Conservation (phyloP, 1,140 invertebrate genomes). For the Zophobas atratus region DNA sequence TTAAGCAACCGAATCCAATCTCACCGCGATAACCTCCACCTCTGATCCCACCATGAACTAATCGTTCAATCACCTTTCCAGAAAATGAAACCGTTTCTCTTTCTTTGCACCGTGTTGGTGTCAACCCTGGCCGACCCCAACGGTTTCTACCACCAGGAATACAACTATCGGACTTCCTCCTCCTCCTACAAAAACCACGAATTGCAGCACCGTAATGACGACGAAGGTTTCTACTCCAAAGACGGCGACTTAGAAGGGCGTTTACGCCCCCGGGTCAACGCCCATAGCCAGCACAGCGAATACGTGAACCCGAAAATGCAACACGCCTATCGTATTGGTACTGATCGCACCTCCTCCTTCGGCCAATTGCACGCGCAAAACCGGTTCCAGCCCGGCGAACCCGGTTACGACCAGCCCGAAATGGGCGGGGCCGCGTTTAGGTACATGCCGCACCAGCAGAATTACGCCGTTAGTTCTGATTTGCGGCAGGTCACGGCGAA, state of each 20-base stretch:
- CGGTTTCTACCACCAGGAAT: slow-evolving; percentile 65
- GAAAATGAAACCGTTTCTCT: slow-evolving; percentile 4
- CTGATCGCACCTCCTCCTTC: slow-evolving; percentile 13
- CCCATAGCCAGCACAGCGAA: slow-evolving; percentile 64
- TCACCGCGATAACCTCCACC: not conserved
- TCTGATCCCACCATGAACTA: not conserved
- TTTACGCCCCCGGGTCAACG: slow-evolving; percentile 60
- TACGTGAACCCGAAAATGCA: slow-evolving; percentile 63
- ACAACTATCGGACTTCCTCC: slow-evolving; percentile 64
- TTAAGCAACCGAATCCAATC: too few species aligned
- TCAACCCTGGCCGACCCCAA: slow-evolving; percentile 54
- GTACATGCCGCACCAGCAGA: not conserved
- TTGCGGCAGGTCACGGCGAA: slow-evolving; percentile 51
- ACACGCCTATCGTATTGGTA: slow-evolving; percentile 12
- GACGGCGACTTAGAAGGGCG: slow-evolving; percentile 63
- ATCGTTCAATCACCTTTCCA: not conserved
- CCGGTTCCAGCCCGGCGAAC: not conserved
- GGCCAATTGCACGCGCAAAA: slow-evolving; percentile 18
- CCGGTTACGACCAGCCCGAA: not conserved
- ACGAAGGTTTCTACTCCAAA: slow-evolving; percentile 64
- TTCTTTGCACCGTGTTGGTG: slow-evolving; percentile 43
- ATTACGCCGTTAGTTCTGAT: slow-evolving; percentile 49
- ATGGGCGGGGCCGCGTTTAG: slow-evolving; percentile 1
- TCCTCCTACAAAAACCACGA: slow-evolving; percentile 65
- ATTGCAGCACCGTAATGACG: slow-evolving; percentile 64